phyloP scores from a whole-genome alignment of 2,888 invertebrate genomes.

The Drosophila acutilabella region DNA sequence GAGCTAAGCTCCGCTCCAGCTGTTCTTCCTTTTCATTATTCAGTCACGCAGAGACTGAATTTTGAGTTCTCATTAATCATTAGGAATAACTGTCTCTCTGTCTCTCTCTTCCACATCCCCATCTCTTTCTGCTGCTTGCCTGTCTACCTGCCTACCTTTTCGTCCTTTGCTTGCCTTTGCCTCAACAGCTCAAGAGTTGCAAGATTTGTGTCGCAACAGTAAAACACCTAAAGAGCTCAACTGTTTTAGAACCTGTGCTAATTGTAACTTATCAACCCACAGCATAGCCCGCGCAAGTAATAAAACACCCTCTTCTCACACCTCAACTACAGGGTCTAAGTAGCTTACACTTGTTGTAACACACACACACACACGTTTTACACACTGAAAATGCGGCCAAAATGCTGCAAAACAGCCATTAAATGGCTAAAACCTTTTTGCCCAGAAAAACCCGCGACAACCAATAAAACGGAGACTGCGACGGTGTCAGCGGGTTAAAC shows the following conservation, averaged over 20 bases:
- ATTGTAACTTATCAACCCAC: too few species aligned
- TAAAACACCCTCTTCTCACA: too few species aligned
- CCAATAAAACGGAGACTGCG: not conserved
- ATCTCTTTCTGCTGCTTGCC: not conserved
- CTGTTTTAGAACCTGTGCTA: too few species aligned
- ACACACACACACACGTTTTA: not conserved
- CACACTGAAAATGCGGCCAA: slow-evolving; percentile 29
- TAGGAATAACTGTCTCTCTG: not conserved
- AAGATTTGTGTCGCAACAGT: slow-evolving; percentile 21
- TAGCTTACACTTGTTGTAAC: slow-evolving; percentile 33
- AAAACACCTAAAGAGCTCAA: too few species aligned
- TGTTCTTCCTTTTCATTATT: slow-evolving; percentile 2
- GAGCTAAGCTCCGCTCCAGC: not conserved
- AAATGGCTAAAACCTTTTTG: slow-evolving; percentile 21
- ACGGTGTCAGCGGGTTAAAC: not conserved
- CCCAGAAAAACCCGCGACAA: not conserved
- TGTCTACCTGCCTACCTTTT: too few species aligned
- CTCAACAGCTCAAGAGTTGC: slow-evolving; percentile 35
- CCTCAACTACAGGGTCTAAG: too few species aligned
- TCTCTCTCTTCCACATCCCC: not conserved
- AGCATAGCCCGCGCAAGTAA: too few species aligned
- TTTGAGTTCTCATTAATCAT: slow-evolving; percentile 9
- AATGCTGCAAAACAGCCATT: slow-evolving; percentile 6
- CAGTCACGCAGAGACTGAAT: slow-evolving; percentile 17
- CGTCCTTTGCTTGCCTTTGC: too few species aligned